Evolutionary conservation across 2,797 vertebrate species (phyloP), one percentile per base, ranked within the genome.

Genomic region (Gallinago nigripennis): DNA sequence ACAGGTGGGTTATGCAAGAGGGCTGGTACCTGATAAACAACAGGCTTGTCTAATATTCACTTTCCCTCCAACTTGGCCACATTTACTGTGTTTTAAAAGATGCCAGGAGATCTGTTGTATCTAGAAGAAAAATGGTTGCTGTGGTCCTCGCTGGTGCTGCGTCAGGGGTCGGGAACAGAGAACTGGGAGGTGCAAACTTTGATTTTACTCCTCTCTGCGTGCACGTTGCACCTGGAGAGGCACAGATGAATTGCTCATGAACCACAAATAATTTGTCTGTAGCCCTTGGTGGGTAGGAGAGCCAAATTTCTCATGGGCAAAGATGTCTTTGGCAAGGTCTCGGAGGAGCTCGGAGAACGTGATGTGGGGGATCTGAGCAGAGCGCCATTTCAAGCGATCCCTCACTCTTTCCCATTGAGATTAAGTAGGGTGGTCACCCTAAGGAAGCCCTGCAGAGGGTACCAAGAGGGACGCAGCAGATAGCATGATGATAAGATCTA

Each of bases 151-250:
- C 46, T 69, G 37, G 4, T 84, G 64, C 64, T 64, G 16, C 0
- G 0, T 65, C 3, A 0, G 2, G 48, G 25, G 24, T 78, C 0
- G 0, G 63, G 30, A 84, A 7, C 0, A 2, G 64, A 51, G 77
- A 18, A 39, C 8, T 18, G 72, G 39, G 25, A 58, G 33, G 15
- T 69, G 19, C 20, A 84, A 56, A 33, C 30, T 35, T 68, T 35
- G 63, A 3, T 10, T 83, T 92, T 92, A 35, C 19, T 78, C 35
- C 27, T 84, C 25, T 65, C 21, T 81, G 6, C 2, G 2, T 60
- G 28, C 16, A 1, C 4, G 1, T 81, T 57, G 46, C 30, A 45
- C 25, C 33, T 46, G 46, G 30, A 82, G 37, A 57, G 65, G 8
- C 57, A 73, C 12, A 4, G 1, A 45, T 71, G 13, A 85, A 12